phyloP scores from a whole-genome alignment of 1,140 invertebrate species.

The Heliothis subflexa region DNA sequence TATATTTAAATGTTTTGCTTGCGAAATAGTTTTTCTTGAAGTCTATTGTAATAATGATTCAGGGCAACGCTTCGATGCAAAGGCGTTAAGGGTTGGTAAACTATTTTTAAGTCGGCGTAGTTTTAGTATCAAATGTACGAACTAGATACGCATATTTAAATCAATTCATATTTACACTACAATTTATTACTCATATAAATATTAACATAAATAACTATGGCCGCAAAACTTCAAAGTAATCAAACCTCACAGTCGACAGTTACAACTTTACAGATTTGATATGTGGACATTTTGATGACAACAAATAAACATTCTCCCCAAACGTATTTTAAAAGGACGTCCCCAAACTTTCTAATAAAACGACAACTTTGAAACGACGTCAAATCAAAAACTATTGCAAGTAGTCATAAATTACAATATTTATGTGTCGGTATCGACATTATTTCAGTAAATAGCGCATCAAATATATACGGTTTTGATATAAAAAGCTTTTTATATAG shows the following conservation, averaged over 20 bases:
- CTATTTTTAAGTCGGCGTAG: no score
- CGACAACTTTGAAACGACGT: slow-evolving; percentile 2
- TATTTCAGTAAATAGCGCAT: slow-evolving; percentile 32
- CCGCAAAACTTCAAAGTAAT: background rate
- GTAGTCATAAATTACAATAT: slow-evolving; percentile 32
- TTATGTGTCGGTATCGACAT: slow-evolving; percentile 14
- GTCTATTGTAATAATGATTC: slow-evolving; percentile 3
- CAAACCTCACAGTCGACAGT: background rate
- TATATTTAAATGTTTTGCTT: slow-evolving; percentile 18
- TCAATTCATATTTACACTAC: no score
- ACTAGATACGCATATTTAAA: no score
- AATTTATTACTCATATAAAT: no score
- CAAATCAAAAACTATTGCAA: slow-evolving; percentile 13
- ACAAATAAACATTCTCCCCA: slow-evolving; percentile 14
- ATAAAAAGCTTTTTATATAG: slow-evolving; percentile 40
- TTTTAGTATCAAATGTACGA: no score
- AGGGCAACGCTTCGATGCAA: no score
- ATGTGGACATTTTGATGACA: slow-evolving; percentile 11
- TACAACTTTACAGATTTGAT: slow-evolving; percentile 7
- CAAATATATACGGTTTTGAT: slow-evolving; percentile 29
- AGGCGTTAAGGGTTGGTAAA: no score
- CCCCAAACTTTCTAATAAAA: slow-evolving; percentile 38
- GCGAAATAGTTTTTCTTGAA: slow-evolving; percentile 15
- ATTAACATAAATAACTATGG: background rate
- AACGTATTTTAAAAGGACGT: background rate